phyloP scores from a whole-genome alignment of 2,888 invertebrate species.

The Volucella inanis region DNA sequence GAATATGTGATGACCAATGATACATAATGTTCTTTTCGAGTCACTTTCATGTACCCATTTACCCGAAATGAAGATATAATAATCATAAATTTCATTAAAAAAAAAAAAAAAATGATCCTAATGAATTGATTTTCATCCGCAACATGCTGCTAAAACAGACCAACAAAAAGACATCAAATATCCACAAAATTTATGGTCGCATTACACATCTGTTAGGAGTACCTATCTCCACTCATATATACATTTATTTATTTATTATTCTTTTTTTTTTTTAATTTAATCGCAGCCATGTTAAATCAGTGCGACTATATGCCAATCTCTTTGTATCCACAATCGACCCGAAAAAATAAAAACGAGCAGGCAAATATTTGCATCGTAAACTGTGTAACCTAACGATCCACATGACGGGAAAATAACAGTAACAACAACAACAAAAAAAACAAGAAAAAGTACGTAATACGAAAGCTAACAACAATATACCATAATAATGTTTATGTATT shows the following conservation, averaged over 20 bases:
- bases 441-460: slow-evolving; percentile 61
- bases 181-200: too few species aligned
- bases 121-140: background rate
- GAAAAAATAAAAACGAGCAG: background rate
- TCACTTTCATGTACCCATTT: too few species aligned
- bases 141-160: slow-evolving; percentile 15
- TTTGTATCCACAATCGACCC: background rate
- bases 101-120: background rate
- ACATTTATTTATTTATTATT: too few species aligned
- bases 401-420: slow-evolving; percentile 22
- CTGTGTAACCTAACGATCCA: slow-evolving; percentile 27
- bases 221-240: background rate
- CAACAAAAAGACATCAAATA: background rate
- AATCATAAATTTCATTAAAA: background rate
- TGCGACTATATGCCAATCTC: background rate
- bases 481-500: slow-evolving; percentile 81
- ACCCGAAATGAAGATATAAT: background rate
- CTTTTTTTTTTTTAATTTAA: background rate
- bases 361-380: background rate
- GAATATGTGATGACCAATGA: too few species aligned
- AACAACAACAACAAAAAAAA: slow-evolving; percentile 12
- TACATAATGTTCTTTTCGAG: too few species aligned
- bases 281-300: background rate
- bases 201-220: background rate
- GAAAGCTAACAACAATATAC: slow-evolving; percentile 73